Evolutionary conservation across 2,797 vertebrate species (phyloP), one percentile per base, ranked within the genome.

Genomic region (Cirrhinus molitorella): DNA sequence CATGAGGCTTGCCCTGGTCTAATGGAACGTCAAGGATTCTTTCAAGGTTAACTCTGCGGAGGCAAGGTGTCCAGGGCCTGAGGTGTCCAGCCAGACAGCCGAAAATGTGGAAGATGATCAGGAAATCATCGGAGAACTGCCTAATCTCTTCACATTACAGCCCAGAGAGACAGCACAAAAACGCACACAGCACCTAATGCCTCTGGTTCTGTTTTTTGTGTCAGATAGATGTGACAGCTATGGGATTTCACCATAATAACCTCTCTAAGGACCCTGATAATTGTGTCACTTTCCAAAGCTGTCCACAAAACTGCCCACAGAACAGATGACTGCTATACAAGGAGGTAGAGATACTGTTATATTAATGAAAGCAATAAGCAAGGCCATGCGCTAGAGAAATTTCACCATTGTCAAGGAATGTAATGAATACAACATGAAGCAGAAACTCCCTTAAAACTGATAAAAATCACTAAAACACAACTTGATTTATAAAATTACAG

Each of bases 121-220:
- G 43, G 40, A 28, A 63, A 75, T 61, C 65, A 55, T 10, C 14
- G 0, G 72, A 77, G 65, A 81, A 75, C 43, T 85, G 80, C 89
- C 90, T 92, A 87, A 89, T 89, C 89, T 89, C 51, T 25, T 86
- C 87, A 88, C 87, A 90, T 82, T 87, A 83, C 70, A 17, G 83
- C 80, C 87, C 79, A 80, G 83, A 86, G 90, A 91, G 90, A 91
- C 88, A 86, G 80, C 84, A 85, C 85, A 83, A 25, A 14, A 34
- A 82, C 23, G 71, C 25, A 45, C 37, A 66, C 5, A 66, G 59
- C n/a, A 17, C 43, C 49, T 81, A 87, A 87, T 72, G 90, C 72
- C 86, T 89, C 84, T 91, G 85, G 80, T 87, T 81, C 83, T 34
- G 73, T 89, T 93, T 87, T 89, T 88, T 90, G 87, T 91, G 87